Percentiles rank a stretch among this genome's conserved stretches.
phyloP scores from a whole-genome alignment of 2,797 vertebrate genomes.

The Halcyon chelicuti region DNA sequence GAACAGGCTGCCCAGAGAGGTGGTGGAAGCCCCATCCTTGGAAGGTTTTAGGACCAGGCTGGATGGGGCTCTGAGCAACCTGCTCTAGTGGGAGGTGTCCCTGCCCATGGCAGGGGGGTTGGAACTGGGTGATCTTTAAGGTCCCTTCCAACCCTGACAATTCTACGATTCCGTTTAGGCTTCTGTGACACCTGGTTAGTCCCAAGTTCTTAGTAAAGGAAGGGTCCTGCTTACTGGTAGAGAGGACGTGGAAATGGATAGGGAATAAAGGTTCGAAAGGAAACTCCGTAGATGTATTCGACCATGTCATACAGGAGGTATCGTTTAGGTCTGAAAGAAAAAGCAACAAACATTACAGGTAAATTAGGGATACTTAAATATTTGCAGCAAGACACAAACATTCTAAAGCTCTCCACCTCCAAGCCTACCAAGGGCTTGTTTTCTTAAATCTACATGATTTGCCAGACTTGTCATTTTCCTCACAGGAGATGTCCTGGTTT shows the following conservation, averaged over 20 bases:
- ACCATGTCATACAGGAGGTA: slow-evolving; percentile 93
- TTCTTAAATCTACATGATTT: neutral
- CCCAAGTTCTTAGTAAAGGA: neutral
- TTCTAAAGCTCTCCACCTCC: neutral
- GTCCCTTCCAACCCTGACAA: no score
- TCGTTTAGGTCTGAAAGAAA: slow-evolving; percentile 84
- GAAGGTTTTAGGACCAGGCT: no score
- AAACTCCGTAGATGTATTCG: slow-evolving; percentile 85
- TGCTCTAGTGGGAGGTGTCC: no score
- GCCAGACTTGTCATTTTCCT: neutral
- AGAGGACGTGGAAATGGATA: slow-evolving; percentile 88
- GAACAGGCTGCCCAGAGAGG: no score
- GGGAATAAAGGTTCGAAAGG: slow-evolving; percentile 83
- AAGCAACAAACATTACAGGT: neutral
- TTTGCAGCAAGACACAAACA: neutral
- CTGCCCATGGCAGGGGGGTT: no score
- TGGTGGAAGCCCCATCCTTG: no score
- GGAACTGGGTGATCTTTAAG: no score
- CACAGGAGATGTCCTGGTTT: neutral
- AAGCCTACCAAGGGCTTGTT: neutral
- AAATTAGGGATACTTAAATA: neutral
- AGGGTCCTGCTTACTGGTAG: slow-evolving; percentile 85
- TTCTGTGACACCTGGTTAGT: neutral
- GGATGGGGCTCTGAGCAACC: no score
- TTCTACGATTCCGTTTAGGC: neutral